These are phyloP conservation scores for Drosophila athabasca DNA, from an alignment of 1,140 invertebrate genomes.

Conservation along the genomic window DNA sequence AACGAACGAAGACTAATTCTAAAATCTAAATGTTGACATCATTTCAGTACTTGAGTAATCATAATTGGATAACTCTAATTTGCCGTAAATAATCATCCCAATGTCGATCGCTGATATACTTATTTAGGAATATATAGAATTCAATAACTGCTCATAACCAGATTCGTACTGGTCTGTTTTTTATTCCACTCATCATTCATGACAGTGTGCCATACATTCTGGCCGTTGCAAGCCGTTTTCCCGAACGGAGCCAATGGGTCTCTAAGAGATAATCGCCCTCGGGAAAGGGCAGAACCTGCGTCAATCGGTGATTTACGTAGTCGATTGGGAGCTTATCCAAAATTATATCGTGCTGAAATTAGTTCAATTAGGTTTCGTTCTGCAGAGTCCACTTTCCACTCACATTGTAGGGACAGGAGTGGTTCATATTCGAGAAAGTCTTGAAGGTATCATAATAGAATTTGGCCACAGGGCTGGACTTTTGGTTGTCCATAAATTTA, in stretches of 20 bases:
- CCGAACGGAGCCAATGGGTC: slow-evolving; percentile 6
- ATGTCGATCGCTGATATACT: too few species aligned
- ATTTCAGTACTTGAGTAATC: too few species aligned
- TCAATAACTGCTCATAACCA: too few species aligned
- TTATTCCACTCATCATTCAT: too few species aligned
- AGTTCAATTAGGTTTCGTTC: too few species aligned
- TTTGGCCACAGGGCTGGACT: slow-evolving; percentile 1
- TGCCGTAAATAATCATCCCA: too few species aligned
- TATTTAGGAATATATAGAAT: too few species aligned
- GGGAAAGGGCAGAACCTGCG: slow-evolving; percentile 15
- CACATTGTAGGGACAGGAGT: slow-evolving; percentile 15
- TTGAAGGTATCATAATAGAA: neutral
- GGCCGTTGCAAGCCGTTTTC: neutral
- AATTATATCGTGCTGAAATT: slow-evolving; percentile 6
- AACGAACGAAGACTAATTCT: too few species aligned
- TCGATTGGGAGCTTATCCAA: neutral
- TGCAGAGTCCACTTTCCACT: neutral
- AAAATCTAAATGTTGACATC: too few species aligned
- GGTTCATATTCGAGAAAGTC: slow-evolving; percentile 3
- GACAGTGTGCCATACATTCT: slow-evolving; percentile 3
- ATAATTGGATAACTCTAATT: too few species aligned
- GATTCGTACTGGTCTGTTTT: too few species aligned
- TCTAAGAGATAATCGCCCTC: slow-evolving; percentile 17
- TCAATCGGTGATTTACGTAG: neutral
- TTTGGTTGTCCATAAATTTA: slow-evolving; percentile 8